phyloP scores from a whole-genome alignment of 2,797 vertebrate genomes.

The Podarcis siculus region DNA sequence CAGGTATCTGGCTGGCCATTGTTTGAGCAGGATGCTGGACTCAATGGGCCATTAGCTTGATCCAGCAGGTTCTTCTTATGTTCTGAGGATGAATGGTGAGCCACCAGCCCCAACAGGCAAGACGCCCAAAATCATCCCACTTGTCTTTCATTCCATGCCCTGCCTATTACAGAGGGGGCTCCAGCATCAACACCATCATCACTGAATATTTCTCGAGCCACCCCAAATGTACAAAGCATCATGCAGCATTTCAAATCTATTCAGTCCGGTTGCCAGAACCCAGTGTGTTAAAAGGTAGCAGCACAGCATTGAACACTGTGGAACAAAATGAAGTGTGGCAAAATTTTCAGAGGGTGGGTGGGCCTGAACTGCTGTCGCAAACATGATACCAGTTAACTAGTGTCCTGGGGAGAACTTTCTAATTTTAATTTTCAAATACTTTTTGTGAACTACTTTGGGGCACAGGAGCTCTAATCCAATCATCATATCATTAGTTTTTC shows the following conservation, averaged over 20 bases:
- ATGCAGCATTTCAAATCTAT: neutral
- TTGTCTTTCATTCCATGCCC: neutral
- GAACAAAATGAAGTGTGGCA: neutral
- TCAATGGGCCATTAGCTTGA: too few species aligned
- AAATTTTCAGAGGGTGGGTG: neutral
- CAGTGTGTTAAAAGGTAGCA: neutral
- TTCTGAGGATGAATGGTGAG: too few species aligned
- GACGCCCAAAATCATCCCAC: neutral
- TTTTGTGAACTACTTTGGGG: conserved; percentile 46
- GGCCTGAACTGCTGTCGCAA: neutral
- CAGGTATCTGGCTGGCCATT: too few species aligned
- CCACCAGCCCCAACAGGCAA: neutral
- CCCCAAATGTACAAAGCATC: too few species aligned
- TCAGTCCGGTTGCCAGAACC: neutral
- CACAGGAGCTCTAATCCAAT: neutral
- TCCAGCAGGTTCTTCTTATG: too few species aligned
- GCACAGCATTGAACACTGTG: neutral
- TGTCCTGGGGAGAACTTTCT: neutral
- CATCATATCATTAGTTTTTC: neutral
- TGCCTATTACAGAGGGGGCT: neutral
- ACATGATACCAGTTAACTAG: neutral
- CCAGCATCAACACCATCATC: neutral
- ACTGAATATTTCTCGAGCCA: neutral
- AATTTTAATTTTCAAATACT: conserved; percentile 30
- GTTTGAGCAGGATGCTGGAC: too few species aligned